phyloP scores from a whole-genome alignment of 2,888 invertebrate genomes.

The Orthosia gothica region DNA sequence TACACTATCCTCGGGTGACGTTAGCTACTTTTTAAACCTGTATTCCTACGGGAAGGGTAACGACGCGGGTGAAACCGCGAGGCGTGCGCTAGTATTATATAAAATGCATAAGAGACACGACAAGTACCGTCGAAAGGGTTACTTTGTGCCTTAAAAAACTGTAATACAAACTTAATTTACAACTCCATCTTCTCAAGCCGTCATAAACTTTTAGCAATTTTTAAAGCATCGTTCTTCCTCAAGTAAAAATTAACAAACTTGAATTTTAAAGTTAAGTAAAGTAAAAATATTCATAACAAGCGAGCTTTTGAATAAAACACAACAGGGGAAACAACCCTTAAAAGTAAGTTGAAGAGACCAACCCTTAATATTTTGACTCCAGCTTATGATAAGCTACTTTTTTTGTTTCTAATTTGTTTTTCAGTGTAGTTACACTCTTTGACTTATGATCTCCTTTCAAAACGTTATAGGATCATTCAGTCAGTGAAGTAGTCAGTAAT shows the following conservation, averaged over 20 bases:
- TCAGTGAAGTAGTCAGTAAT: not conserved
- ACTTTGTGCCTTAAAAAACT: not conserved
- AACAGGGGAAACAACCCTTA: conserved; percentile 54
- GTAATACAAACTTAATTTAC: not conserved
- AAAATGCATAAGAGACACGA: not conserved
- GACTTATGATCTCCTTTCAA: not conserved
- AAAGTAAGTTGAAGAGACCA: conserved; percentile 44
- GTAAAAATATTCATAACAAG: conserved; percentile 63
- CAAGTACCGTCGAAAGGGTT: not conserved
- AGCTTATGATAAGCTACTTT: conserved; percentile 3
- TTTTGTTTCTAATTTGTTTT: not conserved
- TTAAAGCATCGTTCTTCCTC: conserved; percentile 30
- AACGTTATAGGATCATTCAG: not conserved
- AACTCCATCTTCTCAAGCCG: conserved; percentile 28
- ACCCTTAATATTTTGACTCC: conserved; percentile 36
- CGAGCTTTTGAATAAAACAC: conserved; percentile 62
- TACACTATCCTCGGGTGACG: too few relatives aligned
- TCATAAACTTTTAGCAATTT: conserved; percentile 30
- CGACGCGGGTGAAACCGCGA: too few relatives aligned
- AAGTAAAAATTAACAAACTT: conserved; percentile 51
- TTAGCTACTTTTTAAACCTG: too few relatives aligned
- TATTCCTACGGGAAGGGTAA: too few relatives aligned
- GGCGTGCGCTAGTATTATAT: too few relatives aligned
- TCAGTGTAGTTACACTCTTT: not conserved
- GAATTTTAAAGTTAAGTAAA: conserved; percentile 51